Evolutionary conservation across 2,888 invertebrate genomes (phyloP), one percentile per base, ranked within the genome.

Genomic region (Fragum fragum): DNA sequence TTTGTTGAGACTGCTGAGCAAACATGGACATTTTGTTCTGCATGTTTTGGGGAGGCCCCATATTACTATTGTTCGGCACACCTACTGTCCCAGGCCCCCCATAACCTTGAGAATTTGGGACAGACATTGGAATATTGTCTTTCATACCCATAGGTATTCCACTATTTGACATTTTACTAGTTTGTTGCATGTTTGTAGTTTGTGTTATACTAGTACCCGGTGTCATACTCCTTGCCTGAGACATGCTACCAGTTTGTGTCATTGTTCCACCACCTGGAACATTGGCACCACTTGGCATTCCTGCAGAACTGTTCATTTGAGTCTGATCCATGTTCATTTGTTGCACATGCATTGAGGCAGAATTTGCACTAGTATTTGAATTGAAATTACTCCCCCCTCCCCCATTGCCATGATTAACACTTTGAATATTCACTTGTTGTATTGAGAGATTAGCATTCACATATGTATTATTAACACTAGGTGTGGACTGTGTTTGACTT

Each of bases 371-470:
- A 61, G 11, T 61, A 29, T 32, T 32, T 42, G 66, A 66, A 21
- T 66, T 66, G 18, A 66, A 66, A 52, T 59, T 73, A 23, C 39
- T 73, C 42, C 63, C 75, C n/a, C 47, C 57, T 73, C 74, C 83
- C 21, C 87, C 84, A 28, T 79, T 81, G 53, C 84, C 66, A 63
- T 89, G 89, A 73, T 90, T 89, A 69, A 94, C 92, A 90, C 93
- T 94, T 88, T 95, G 95, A 85, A 95, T 95, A 89, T 95, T 95
- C 88, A 95, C 92, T 89, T 95, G 95, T 85, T 95, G 95, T 75
- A 95, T 95, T 66, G 95, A 95, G 94, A 95, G 94, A 53, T 95
- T 95, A 52, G 95, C 95, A 91, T 95, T 95, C 66, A 95, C 95
- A 87, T 93, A 95, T 1, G 95, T 95, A 90, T 95, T 95, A 89